Evolutionary conservation across 2,888 invertebrate genomes (phyloP).

Genomic region (Ophonus ardosiacus): DNA sequence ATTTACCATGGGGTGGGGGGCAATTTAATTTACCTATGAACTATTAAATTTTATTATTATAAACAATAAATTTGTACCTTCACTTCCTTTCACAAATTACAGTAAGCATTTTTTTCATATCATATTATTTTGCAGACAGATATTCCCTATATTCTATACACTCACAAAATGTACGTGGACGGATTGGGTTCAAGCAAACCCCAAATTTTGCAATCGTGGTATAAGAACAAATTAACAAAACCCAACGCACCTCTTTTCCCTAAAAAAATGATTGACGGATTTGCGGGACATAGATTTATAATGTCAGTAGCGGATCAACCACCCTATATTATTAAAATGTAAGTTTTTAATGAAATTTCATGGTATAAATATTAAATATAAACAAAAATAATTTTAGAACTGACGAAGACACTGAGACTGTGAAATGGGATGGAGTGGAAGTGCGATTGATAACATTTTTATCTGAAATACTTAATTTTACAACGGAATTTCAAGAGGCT

Average conservation of each 20-base stretch:
- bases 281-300: slow-evolving; percentile 86
- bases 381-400: slow-evolving; percentile 69
- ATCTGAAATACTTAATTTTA: slow-evolving; percentile 83
- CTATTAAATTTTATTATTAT: too few species aligned
- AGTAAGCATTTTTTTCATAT: too few species aligned
- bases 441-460: slow-evolving; percentile 81
- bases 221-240: slow-evolving; percentile 80
- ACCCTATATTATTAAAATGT: slow-evolving; percentile 85
- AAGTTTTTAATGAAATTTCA: slow-evolving; percentile 62
- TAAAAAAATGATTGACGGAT: slow-evolving; percentile 82
- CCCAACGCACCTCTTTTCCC: slow-evolving; percentile 83
- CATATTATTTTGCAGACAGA: slow-evolving; percentile 73
- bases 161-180: slow-evolving; percentile 85
- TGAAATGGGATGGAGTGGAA: slow-evolving; percentile 87
- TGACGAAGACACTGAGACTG: slow-evolving; percentile 74
- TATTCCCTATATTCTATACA: slow-evolving; percentile 85
- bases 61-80: too few species aligned
- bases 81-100: too few species aligned
- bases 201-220: slow-evolving; percentile 85
- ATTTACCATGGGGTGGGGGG: too few species aligned
- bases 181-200: slow-evolving; percentile 85
- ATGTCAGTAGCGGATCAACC: slow-evolving; percentile 85
- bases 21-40: too few species aligned
- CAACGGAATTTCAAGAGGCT: slow-evolving; percentile 83
- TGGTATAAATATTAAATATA: slow-evolving; percentile 27